Evolutionary conservation across 2,888 invertebrate genomes (phyloP), one percentile per base, ranked within the genome.

Genomic region (Masnerella sp.): DNA sequence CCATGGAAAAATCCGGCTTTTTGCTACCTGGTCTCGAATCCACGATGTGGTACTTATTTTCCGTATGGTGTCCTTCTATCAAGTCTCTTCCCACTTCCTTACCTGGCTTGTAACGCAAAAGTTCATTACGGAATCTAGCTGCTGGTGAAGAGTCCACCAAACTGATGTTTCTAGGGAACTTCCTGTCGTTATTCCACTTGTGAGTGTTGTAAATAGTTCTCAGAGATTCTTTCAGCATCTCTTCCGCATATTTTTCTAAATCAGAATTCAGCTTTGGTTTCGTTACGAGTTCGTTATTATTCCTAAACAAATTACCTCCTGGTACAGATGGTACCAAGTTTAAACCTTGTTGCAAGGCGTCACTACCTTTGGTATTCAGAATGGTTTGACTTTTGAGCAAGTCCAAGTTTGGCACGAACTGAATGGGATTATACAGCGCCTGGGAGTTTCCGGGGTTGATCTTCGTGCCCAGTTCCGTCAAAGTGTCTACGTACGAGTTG

Each of bases 161-260:
- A 12, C 79, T 84, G 5, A 81, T 78, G 43, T 81, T 81, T n/a
- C 56, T 61, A 0, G 77, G 79, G 0, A 74, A 52, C 32, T 75
- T 81, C 0, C 80, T 67, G 38, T 87, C 87, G 38, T 81, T 84
- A 71, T 87, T 87, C 87, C 87, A 87, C 42, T 86, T 86, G n/a
- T 87, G 87, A 0, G 85, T 82, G 42, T 83, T 86, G 58, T 87
- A 87, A 14, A 87, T 87, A 0, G 87, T 87, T 69, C 82, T 84
- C 43, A 87, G 43, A 0, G 87, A 87, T 62, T 87, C 87, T 28
- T 83, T 86, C 59, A 87, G 82, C 86, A 87, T 87, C 43, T 87
- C 86, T 51, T 87, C 85, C 0, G 87, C 87, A 62, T 86, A 87
- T 4, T 82, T 84, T 18, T 84, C 85, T 7, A 87, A 68, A 22